Percentiles rank a stretch among this genome's conserved stretches.
phyloP scores from a whole-genome alignment of 37 sponge, comb jelly and placozoan species.

The Beroe ovata region DNA sequence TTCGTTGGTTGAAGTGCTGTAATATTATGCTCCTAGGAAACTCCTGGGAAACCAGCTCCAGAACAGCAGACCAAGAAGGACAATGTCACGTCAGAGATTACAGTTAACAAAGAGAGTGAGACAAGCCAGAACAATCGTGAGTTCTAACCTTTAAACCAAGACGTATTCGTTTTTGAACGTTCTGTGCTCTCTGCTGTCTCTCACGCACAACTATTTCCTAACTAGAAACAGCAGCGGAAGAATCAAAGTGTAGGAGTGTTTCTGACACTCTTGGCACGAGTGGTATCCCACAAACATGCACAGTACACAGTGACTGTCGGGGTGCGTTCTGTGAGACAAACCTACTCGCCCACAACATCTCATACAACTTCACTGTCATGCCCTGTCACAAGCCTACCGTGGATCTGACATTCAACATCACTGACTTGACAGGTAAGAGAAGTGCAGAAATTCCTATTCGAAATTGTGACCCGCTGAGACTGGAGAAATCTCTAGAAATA shows the following conservation, averaged over 20 bases:
- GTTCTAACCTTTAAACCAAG: no score
- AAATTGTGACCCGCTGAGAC: no score
- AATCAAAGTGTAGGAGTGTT: not conserved
- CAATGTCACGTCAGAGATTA: not conserved
- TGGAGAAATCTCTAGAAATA: no score
- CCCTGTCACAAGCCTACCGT: slow-evolving; percentile 11
- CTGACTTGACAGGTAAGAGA: slow-evolving; percentile 7
- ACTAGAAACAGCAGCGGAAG: not conserved
- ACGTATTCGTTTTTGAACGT: no score
- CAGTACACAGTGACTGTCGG: slow-evolving; percentile 37
- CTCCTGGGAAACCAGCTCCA: not conserved
- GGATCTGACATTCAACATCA: slow-evolving; percentile 18
- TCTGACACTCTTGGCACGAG: not conserved
- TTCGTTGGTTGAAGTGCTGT: not conserved
- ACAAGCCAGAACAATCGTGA: not conserved
- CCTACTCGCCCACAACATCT: slow-evolving; percentile 28
- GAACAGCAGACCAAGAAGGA: not conserved
- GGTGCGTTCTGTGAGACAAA: not conserved
- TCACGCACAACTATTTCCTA: not conserved
- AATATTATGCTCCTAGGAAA: no score
- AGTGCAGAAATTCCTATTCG: no score
- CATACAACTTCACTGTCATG: slow-evolving; percentile 58
- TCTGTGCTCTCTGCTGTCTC: no score
- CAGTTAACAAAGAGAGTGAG: not conserved
- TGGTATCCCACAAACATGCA: slow-evolving; percentile 17